Percentiles rank a stretch among this genome's conserved stretches.
These are phyloP conservation scores for Notodonta dromedarius DNA, from an alignment of 2,888 invertebrate species.

Conservation along the genomic window DNA sequence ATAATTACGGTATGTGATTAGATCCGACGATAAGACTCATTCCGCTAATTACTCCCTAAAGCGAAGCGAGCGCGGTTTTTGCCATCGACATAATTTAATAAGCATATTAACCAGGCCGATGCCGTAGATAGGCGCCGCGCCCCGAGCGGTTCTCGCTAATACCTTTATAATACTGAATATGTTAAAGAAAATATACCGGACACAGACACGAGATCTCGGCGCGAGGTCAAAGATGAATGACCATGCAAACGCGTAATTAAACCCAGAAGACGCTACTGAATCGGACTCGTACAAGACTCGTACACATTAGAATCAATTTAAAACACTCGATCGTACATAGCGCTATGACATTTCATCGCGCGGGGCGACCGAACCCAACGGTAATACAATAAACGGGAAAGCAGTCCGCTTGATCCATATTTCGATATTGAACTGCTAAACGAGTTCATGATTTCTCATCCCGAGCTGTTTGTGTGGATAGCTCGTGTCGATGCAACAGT, in stretches of 20 bases:
- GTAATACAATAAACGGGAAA: slow-evolving; percentile 60
- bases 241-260: slow-evolving; percentile 74
- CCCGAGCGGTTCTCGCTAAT: slow-evolving; percentile 71
- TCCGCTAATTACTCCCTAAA: slow-evolving; percentile 84
- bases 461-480: slow-evolving; percentile 49
- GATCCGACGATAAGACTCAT: slow-evolving; percentile 77
- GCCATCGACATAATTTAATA: slow-evolving; percentile 82
- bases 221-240: slow-evolving; percentile 81
- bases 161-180: slow-evolving; percentile 61
- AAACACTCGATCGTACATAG: slow-evolving; percentile 54
- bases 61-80: slow-evolving; percentile 78
- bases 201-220: slow-evolving; percentile 52
- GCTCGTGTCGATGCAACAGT: slow-evolving; percentile 48
- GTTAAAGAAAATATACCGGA: slow-evolving; percentile 53
- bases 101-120: slow-evolving; percentile 80
- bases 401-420: slow-evolving; percentile 51
- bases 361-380: slow-evolving; percentile 32
- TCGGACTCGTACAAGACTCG: slow-evolving; percentile 70
- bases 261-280: slow-evolving; percentile 68
- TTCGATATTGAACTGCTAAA: slow-evolving; percentile 63
- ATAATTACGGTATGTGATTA: slow-evolving; percentile 80
- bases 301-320: slow-evolving; percentile 81
- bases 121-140: slow-evolving; percentile 72
- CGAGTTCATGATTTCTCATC: slow-evolving; percentile 27
- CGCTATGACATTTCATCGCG: slow-evolving; percentile 67